Base-by-base conservation (phyloP, 2,797 vertebrate genomes). In the Capromys pilorides region DNA sequence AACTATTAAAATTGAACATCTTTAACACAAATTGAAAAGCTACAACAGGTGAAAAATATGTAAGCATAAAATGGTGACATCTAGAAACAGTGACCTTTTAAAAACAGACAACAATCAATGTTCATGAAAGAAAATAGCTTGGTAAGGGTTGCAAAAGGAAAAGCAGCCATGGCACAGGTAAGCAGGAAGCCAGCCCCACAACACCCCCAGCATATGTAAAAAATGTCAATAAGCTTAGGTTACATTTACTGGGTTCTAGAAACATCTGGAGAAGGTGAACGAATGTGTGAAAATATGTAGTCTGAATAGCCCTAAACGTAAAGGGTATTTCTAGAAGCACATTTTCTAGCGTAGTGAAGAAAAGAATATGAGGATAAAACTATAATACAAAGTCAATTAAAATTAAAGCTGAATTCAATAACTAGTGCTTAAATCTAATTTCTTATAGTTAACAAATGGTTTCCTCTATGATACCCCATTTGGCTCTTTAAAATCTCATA, bases 51-150 rank as follows among this genome's bases (percentile, higher is more conserved):
- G 14, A 94, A 90, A 21, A 84, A 41, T 57, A 39, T 77, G 16
- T 21, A 61, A 77, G 79, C 85, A 83, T 54, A 28, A 90, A 89
- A 85, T 80, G 13, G 88, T n/a, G 89, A 84, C 41, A 31, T 71
- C 31, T 69, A 79, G 62, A 94, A 92, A 45, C 45, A 88, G 77
- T 41, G 84, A 87, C 26, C 75, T 73, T 91, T 89, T 79, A 41
- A 66, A 95, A 96, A 69, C 64, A 91, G 86, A 96, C 77, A 84
- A 95, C 91, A 81, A 95, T 90, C 79, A 69, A 96, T 64, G 81
- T 75, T 79, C 57, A 89, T 10, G 22, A 86, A 94, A 71, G 51
- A 86, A 94, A 85, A 21, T 31, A 67, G 64, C 11, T 62, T 67
- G 69, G 22, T 77, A 93, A 91, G 28, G 19, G 16, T 83, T 71